Conservation (phyloP, 2,113 vertebrate genomes). For the Scophthalmus maximus region DNA sequence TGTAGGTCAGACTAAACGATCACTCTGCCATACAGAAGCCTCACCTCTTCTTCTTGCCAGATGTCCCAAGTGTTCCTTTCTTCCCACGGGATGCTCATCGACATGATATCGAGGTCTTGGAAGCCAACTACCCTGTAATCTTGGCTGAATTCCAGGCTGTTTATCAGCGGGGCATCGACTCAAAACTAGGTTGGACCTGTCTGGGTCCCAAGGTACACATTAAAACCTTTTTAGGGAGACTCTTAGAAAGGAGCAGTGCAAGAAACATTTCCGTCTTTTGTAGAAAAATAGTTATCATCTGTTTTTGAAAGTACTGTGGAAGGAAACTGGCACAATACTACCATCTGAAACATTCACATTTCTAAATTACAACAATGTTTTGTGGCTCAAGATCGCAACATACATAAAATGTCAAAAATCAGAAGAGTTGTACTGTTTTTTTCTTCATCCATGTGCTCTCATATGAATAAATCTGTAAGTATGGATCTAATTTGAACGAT, state of each 20-base stretch:
- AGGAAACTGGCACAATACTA: no score
- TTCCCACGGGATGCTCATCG: constrained; percentile 89
- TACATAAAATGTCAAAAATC: no score
- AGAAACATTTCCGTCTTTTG: not conserved
- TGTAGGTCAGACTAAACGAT: constrained; percentile 76
- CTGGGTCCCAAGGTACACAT: constrained; percentile 81
- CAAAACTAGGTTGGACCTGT: constrained; percentile 84
- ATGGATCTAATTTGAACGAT: not conserved
- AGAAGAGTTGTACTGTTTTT: no score
- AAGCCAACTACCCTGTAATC: constrained; percentile 85
- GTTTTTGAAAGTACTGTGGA: not conserved
- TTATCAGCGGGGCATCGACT: constrained; percentile 81
- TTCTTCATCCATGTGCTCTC: no score
- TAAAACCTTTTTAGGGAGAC: not conserved
- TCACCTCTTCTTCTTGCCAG: constrained; percentile 88
- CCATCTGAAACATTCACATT: no score
- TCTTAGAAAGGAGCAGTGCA: not conserved
- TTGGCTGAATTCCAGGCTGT: constrained; percentile 86
- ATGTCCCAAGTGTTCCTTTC: constrained; percentile 89
- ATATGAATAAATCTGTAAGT: no score
- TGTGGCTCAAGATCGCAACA: no score
- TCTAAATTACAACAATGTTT: not conserved
- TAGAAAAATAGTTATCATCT: not conserved
- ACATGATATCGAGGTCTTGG: constrained; percentile 89
- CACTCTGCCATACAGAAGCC: constrained; percentile 87